A percentile compares a stretch with the other conserved stretches of the same genome.
Conservation (phyloP, 2,888 invertebrate species). For the Thecocarcelia acutangulata region DNA sequence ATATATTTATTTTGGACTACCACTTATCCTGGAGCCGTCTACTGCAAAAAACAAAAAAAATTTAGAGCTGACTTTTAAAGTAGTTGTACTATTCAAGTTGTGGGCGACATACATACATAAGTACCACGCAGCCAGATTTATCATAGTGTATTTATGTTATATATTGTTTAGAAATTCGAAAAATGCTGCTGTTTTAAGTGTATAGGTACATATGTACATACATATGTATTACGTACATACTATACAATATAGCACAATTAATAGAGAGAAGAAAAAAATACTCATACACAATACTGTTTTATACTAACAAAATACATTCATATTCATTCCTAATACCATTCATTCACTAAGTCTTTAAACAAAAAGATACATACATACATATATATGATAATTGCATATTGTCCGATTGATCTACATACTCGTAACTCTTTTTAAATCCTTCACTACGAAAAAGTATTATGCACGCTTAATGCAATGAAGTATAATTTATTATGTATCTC, state of each 20-base stretch:
- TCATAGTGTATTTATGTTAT: background rate
- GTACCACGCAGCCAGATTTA: background rate
- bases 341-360: no score
- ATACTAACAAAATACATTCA: background rate
- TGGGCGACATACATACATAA: background rate
- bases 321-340: no score
- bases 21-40: no score
- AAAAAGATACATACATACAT: background rate
- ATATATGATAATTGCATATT: conserved; percentile 6
- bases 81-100: no score
- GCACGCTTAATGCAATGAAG: conserved; percentile 49
- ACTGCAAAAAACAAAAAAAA: no score
- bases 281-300: no score
- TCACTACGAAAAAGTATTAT: conserved; percentile 15
- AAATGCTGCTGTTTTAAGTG: conserved; percentile 56
- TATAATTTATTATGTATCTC: conserved; percentile 46
- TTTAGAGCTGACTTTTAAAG: no score
- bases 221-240: conserved; percentile 1
- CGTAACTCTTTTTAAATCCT: conserved; percentile 13
- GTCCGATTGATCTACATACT: background rate
- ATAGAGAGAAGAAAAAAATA: no score
- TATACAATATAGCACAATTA: no score
- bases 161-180: background rate
- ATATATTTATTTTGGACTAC: no score
- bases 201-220: background rate